Evolutionary conservation across 2,888 invertebrate species (phyloP).

Genomic region (Chloroclysta siterata): DNA sequence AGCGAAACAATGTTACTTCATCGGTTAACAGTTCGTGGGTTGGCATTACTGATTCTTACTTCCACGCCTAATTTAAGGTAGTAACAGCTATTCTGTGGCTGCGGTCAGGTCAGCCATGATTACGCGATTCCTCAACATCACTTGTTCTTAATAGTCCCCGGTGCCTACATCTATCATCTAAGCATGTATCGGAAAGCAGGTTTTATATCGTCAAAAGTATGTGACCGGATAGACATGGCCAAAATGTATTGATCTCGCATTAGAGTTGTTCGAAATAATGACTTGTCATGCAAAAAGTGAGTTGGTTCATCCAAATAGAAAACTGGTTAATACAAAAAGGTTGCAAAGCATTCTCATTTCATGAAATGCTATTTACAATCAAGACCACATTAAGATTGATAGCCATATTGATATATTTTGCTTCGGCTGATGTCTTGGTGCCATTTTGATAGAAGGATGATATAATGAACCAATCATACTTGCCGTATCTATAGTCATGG

Average conservation of each 20-base stretch:
- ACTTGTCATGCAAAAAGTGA: conserved; percentile 72
- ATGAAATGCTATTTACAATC: conserved; percentile 55
- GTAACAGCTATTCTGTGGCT: not conserved
- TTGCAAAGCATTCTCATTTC: conserved; percentile 59
- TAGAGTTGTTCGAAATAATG: conserved; percentile 72
- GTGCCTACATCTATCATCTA: conserved; percentile 29
- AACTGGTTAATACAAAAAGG: conserved; percentile 37
- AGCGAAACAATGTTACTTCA: conserved; percentile 54
- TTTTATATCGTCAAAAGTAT: conserved; percentile 62
- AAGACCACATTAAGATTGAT: conserved; percentile 53
- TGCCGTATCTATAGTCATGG: conserved; percentile 1
- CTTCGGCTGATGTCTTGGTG: conserved; percentile 66
- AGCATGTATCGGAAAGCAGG: conserved; percentile 75
- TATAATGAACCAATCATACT: conserved; percentile 4
- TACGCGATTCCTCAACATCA: conserved; percentile 61
- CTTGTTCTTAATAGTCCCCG: conserved; percentile 57
- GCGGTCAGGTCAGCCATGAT: conserved; percentile 54
- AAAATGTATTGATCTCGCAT: conserved; percentile 65
- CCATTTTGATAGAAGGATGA: conserved; percentile 45
- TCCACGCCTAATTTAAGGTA: conserved; percentile 41
- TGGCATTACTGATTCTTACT: conserved; percentile 55
- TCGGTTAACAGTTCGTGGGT: conserved; percentile 53
- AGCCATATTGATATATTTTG: conserved; percentile 66
- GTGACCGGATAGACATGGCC: conserved; percentile 57
- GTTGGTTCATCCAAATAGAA: conserved; percentile 65